Conservation (phyloP, 2,113 vertebrate species). For the Cnemophilus loriae region DNA sequence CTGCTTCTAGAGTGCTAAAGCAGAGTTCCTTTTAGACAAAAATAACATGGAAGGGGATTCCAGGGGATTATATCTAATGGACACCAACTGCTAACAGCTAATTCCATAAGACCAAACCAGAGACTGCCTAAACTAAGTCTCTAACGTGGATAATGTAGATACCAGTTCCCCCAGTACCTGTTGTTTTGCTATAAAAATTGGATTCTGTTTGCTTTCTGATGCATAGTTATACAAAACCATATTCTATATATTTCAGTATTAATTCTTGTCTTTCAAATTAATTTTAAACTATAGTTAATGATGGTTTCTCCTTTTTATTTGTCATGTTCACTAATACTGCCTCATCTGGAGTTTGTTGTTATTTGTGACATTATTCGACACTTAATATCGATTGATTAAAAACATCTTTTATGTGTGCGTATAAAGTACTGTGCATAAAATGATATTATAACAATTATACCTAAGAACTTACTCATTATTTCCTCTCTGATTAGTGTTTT, state of each 20-base stretch:
- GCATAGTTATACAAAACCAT: background rate
- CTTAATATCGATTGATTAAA: background rate
- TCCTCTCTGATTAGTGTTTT: background rate
- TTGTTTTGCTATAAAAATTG: background rate
- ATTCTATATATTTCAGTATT: background rate
- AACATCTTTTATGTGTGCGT: background rate
- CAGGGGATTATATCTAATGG: background rate
- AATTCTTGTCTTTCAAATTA: background rate
- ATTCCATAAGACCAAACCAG: background rate
- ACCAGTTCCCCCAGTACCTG: background rate
- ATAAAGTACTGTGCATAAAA: background rate
- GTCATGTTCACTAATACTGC: background rate
- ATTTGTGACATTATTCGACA: background rate
- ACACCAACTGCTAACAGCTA: background rate
- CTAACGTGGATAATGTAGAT: background rate
- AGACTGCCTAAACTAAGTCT: background rate
- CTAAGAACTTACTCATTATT: background rate
- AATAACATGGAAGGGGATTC: background rate
- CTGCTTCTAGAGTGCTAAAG: background rate
- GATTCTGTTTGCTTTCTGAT: background rate
- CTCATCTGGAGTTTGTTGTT: background rate
- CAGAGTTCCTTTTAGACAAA: background rate
- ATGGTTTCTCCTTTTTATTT: background rate
- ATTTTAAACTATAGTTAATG: background rate
- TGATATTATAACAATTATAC: background rate